Percentiles rank a stretch among this genome's conserved stretches.
Evolutionary conservation across 2,113 vertebrate species (phyloP).

Genomic region (Ardeotis arabs): DNA sequence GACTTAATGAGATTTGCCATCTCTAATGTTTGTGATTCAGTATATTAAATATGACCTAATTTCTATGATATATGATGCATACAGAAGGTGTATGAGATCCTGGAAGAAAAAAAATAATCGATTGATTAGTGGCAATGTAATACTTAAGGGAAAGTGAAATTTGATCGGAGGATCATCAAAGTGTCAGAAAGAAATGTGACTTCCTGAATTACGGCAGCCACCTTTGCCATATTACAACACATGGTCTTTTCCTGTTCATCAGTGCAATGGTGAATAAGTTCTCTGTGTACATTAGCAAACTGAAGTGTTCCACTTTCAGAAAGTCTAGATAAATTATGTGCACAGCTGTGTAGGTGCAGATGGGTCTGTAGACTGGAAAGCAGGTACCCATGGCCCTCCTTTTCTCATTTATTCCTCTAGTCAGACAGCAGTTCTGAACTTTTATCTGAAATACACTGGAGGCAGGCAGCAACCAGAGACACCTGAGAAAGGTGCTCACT

Average conservation of each 20-base stretch:
- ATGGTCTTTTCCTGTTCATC: neutral
- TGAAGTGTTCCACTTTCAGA: neutral
- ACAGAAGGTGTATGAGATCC: neutral
- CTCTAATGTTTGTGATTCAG: conserved; percentile 45
- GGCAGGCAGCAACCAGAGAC: neutral
- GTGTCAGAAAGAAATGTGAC: conserved; percentile 28
- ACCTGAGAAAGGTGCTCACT: neutral
- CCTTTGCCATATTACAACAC: neutral
- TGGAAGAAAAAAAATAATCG: neutral
- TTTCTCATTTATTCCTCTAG: neutral
- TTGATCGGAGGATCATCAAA: neutral
- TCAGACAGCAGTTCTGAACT: neutral
- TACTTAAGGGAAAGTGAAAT: conserved; percentile 24
- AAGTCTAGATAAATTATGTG: neutral
- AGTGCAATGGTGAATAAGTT: neutral
- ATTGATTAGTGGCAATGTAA: neutral
- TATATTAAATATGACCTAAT: conserved; percentile 46
- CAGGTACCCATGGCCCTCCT: neutral
- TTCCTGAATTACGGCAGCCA: neutral
- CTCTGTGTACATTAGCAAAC: neutral
- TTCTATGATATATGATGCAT: neutral
- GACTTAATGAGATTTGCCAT: conserved; percentile 42
- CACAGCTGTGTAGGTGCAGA: neutral
- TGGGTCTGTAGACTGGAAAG: rapidly evolving
- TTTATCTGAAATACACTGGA: neutral